These are phyloP conservation scores for Oryzias curvinotus DNA, from an alignment of 2,113 vertebrate species.

Conservation along the genomic window DNA sequence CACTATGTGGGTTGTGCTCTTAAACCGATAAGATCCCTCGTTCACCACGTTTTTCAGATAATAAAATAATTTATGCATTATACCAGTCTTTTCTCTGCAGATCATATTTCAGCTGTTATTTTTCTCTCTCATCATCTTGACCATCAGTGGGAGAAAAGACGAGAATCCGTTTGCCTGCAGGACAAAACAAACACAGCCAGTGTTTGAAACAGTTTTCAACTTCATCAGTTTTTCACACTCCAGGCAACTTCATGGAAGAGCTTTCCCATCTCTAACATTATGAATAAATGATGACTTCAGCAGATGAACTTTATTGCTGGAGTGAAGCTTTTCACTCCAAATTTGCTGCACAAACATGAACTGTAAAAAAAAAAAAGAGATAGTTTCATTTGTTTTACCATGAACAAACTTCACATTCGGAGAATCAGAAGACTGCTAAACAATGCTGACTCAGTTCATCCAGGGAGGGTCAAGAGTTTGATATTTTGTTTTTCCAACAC, in stretches of 20 bases:
- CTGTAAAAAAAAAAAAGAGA: background rate
- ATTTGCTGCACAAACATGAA: background rate
- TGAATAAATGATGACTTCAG: slow-evolving; percentile 64
- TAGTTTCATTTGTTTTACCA: background rate
- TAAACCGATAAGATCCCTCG: slow-evolving; percentile 39
- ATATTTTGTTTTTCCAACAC: too few relatives aligned
- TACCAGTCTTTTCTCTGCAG: background rate
- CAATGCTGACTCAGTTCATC: too few relatives aligned
- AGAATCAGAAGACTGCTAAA: too few relatives aligned
- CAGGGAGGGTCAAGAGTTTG: too few relatives aligned
- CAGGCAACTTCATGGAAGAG: slow-evolving; percentile 30
- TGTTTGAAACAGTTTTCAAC: slow-evolving; percentile 43
- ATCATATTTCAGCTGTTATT: slow-evolving; percentile 36
- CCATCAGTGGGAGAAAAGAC: background rate
- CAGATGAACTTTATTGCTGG: slow-evolving; percentile 36
- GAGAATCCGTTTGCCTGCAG: slow-evolving; percentile 2
- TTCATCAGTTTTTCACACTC: slow-evolving; percentile 36
- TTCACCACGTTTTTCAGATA: background rate
- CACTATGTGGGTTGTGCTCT: slow-evolving; percentile 30
- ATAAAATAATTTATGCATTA: slow-evolving; percentile 24
- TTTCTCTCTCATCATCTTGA: slow-evolving; percentile 8
- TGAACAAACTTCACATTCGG: too few relatives aligned
- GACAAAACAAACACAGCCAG: slow-evolving; percentile 1
- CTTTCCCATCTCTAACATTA: slow-evolving; percentile 32
- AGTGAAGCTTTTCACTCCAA: slow-evolving; percentile 6